Conservation (phyloP, 2,113 vertebrate genomes). For the Piaya cayana region DNA sequence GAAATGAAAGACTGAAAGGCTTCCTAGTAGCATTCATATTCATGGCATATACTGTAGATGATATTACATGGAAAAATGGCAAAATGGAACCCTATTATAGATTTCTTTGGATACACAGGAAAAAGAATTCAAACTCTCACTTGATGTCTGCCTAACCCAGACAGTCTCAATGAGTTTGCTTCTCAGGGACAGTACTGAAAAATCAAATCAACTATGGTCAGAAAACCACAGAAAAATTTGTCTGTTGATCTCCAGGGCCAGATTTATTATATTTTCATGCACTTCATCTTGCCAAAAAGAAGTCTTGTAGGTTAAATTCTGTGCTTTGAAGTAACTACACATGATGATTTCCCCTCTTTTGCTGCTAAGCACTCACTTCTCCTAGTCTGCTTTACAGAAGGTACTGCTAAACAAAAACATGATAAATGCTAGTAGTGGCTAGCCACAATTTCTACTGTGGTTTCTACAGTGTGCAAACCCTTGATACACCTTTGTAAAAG, state of each 20-base stretch:
- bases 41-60: neutral
- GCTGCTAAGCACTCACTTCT: neutral
- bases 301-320: neutral
- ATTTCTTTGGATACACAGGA: neutral
- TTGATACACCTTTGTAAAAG: neutral
- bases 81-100: neutral
- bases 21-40: neutral
- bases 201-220: neutral
- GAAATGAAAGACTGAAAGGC: neutral
- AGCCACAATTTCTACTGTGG: neutral
- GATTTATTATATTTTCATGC: neutral
- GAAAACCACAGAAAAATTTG: neutral
- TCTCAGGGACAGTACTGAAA: neutral
- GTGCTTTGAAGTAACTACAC: neutral
- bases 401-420: neutral
- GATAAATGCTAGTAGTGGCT: neutral
- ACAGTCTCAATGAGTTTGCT: neutral
- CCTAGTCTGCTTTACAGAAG: neutral
- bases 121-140: neutral
- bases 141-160: neutral
- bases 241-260: neutral
- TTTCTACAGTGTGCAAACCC: neutral
- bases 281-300: neutral
- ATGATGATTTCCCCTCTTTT: neutral
- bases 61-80: neutral